Conservation (phyloP, 1,140 invertebrate species). For the Zaprionus ghesquierei region DNA sequence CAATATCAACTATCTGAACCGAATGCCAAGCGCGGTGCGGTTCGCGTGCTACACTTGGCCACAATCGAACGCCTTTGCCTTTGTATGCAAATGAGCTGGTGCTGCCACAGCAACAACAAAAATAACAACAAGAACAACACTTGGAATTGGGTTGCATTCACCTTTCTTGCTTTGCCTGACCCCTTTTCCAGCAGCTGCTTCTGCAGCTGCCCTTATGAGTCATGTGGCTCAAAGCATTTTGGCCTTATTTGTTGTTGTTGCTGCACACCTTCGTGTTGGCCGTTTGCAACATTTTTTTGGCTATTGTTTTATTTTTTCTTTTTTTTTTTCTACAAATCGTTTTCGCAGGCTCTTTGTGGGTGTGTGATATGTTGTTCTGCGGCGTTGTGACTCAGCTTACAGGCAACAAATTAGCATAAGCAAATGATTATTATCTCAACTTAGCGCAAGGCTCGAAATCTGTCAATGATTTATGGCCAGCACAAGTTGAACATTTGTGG, state of each 20-base stretch:
- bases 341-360: slow-evolving; percentile 19
- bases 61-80: slow-evolving; percentile 69
- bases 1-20: slow-evolving; percentile 33
- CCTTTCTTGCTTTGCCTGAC: slow-evolving; percentile 8
- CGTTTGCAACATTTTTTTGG: slow-evolving; percentile 51
- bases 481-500: not conserved
- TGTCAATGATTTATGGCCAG: slow-evolving; percentile 1
- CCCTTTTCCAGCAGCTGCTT: not conserved
- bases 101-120: slow-evolving; percentile 1
- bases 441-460: not conserved
- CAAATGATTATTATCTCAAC: slow-evolving; percentile 51
- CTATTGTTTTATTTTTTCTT: not conserved
- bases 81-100: slow-evolving; percentile 73
- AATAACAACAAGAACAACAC: not conserved
- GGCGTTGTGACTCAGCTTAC: slow-evolving; percentile 50
- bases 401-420: slow-evolving; percentile 67
- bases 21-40: slow-evolving; percentile 34
- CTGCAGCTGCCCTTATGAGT: slow-evolving; percentile 28
- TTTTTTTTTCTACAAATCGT: slow-evolving; percentile 22
- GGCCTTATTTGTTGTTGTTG: slow-evolving; percentile 35
- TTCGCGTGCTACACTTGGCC: slow-evolving; percentile 40
- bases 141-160: slow-evolving; percentile 21
- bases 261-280: not conserved
- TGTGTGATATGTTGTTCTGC: slow-evolving; percentile 15
- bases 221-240: slow-evolving; percentile 33